Evolutionary conservation across 1,140 invertebrate species (phyloP).

Genomic region (Drosophila quadrilineata): DNA sequence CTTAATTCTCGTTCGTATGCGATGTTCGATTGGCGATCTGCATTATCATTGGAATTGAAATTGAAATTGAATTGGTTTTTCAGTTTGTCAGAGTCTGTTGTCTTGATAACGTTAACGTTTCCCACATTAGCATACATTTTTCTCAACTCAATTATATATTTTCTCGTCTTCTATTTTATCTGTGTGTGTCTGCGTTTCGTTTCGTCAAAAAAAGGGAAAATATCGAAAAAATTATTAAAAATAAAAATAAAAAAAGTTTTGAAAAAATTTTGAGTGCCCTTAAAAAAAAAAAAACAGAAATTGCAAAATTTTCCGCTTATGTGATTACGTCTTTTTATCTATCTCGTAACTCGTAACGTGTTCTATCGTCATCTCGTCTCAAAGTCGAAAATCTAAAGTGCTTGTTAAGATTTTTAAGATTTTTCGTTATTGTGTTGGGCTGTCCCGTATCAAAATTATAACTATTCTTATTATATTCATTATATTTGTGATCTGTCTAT

Average conservation of each 20-base stretch:
- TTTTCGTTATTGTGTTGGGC: constrained; percentile 46
- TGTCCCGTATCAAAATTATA: constrained; percentile 22
- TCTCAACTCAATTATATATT: constrained; percentile 33
- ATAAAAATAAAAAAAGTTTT: constrained; percentile 6
- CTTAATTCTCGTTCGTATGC: constrained; percentile 19
- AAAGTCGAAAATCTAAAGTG: constrained; percentile 31
- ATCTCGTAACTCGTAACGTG: constrained; percentile 60
- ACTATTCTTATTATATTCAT: neutral
- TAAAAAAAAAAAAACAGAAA: constrained; percentile 11
- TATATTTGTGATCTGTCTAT: constrained; percentile 34
- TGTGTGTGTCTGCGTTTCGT: constrained; percentile 59
- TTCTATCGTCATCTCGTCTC: constrained; percentile 45
- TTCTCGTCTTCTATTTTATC: constrained; percentile 20
- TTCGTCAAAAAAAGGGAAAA: constrained; percentile 34
- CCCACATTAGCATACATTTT: constrained; percentile 44
- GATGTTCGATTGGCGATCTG: constrained; percentile 5
- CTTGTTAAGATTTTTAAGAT: constrained; percentile 68
- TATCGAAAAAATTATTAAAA: constrained; percentile 8
- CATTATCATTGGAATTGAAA: constrained; percentile 32
- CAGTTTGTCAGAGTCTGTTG: constrained; percentile 81
- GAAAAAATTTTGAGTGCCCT: constrained; percentile 45
- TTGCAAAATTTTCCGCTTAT: constrained; percentile 61
- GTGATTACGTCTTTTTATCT: constrained; percentile 77
- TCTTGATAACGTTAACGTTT: constrained; percentile 80
- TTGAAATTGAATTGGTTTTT: constrained; percentile 34